Conservation (phyloP, 64 coral and sea anemone species). For the Porites lutea region DNA sequence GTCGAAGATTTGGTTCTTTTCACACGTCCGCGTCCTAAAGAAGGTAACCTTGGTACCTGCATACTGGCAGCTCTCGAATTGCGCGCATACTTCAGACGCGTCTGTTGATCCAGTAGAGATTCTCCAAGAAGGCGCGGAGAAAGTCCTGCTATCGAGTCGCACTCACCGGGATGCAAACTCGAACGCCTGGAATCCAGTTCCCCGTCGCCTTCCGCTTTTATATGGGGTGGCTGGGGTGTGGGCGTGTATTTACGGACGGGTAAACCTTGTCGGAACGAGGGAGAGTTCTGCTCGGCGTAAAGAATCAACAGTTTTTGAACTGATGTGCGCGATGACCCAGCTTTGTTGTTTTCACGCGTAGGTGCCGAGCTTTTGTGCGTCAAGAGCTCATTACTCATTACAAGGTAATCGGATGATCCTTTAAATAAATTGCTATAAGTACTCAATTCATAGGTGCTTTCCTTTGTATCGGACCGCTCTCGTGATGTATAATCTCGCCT, state of each 20-base stretch:
- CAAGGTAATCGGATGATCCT: background rate
- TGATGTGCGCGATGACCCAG: background rate
- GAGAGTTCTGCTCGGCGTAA: slow-evolving; percentile 71
- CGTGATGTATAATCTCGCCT: background rate
- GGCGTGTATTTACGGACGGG: slow-evolving; percentile 51
- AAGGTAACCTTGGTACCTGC: slow-evolving; percentile 59
- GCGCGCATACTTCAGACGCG: slow-evolving; percentile 58
- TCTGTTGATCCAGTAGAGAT: slow-evolving; percentile 69
- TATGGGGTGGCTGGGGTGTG: background rate
- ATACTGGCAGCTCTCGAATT: slow-evolving; percentile 76
- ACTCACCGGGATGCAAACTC: slow-evolving; percentile 35
- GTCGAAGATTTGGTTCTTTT: slow-evolving; percentile 23
- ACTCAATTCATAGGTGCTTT: background rate
- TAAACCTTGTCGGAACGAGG: slow-evolving; percentile 71
- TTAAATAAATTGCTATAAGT: background rate
- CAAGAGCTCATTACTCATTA: background rate
- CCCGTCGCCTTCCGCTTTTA: background rate
- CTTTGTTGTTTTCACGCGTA: background rate
- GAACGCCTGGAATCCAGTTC: slow-evolving; percentile 6
- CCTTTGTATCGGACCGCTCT: background rate
- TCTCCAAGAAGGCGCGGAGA: slow-evolving; percentile 42
- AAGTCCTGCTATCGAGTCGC: slow-evolving; percentile 26
- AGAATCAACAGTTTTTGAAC: slow-evolving; percentile 63
- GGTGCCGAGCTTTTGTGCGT: background rate
- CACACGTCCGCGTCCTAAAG: background rate